Evolutionary conservation across 2,797 vertebrate species (phyloP).

Genomic region (Catamblyrhynchus diadema): DNA sequence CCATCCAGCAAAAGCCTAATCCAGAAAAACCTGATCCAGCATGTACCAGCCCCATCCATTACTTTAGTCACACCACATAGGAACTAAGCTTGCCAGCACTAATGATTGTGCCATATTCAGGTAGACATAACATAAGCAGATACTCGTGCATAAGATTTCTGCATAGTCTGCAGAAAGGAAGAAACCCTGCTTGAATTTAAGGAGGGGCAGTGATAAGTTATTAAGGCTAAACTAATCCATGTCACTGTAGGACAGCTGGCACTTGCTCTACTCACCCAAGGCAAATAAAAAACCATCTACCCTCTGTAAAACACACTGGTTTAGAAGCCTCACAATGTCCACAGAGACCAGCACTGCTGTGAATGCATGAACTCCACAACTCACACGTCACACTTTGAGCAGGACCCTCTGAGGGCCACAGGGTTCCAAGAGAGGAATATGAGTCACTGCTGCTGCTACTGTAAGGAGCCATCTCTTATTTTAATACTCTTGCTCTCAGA

Average conservation of each 20-base stretch:
- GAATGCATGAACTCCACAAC: not conserved
- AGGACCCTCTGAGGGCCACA: not conserved
- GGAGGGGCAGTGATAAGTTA: conserved; percentile 35
- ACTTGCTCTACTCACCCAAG: not conserved
- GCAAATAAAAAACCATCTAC: not conserved
- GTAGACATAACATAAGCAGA: not conserved
- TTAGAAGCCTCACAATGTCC: not conserved
- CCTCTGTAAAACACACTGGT: not conserved
- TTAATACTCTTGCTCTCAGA: not conserved
- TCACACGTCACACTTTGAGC: not conserved
- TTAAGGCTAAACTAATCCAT: conserved; percentile 32
- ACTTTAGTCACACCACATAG: not conserved
- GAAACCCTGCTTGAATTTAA: conserved; percentile 40
- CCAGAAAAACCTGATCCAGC: not conserved
- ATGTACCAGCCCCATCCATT: not conserved
- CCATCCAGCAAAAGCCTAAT: not conserved
- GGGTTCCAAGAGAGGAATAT: not conserved
- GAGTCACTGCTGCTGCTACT: not conserved
- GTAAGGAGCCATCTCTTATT: not conserved
- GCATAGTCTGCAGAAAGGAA: conserved; percentile 14
- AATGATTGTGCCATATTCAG: not conserved
- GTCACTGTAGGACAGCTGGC: not conserved
- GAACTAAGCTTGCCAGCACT: not conserved
- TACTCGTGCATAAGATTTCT: not conserved
- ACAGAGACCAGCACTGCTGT: not conserved